Conservation (phyloP, 2,888 invertebrate genomes). For the Mythimna ferrago region DNA sequence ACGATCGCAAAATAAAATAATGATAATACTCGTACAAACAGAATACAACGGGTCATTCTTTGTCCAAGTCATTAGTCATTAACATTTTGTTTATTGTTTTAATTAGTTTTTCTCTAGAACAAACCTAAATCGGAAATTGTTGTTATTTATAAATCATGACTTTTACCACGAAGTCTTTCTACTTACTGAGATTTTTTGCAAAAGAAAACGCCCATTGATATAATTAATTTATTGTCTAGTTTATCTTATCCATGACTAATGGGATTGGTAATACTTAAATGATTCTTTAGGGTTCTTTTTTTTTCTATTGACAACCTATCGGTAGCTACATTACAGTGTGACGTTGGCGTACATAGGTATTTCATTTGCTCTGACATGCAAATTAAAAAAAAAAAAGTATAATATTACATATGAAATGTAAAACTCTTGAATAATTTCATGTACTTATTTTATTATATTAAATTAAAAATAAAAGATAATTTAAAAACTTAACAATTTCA, state of each 20-base stretch:
- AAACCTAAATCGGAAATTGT: not conserved
- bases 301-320: too few species aligned
- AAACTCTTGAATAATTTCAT: too few species aligned
- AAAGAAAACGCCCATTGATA: not conserved
- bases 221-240: slow-evolving; percentile 22
- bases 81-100: not conserved
- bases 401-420: too few species aligned
- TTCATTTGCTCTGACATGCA: too few species aligned
- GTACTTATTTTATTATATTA: too few species aligned
- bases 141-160: slow-evolving; percentile 28
- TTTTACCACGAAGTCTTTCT: slow-evolving; percentile 27
- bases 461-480: too few species aligned
- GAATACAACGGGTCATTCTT: not conserved
- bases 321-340: too few species aligned
- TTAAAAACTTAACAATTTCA: too few species aligned
- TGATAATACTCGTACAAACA: not conserved
- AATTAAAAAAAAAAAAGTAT: too few species aligned
- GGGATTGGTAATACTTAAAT: too few species aligned
- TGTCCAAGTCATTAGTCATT: not conserved
- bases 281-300: too few species aligned
- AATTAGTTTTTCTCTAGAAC: not conserved
- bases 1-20: not conserved
- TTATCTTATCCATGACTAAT: not conserved
- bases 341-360: too few species aligned
- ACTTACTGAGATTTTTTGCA: not conserved